Conservation (phyloP, 2,888 invertebrate genomes). For the Eupithecia vulgata region DNA sequence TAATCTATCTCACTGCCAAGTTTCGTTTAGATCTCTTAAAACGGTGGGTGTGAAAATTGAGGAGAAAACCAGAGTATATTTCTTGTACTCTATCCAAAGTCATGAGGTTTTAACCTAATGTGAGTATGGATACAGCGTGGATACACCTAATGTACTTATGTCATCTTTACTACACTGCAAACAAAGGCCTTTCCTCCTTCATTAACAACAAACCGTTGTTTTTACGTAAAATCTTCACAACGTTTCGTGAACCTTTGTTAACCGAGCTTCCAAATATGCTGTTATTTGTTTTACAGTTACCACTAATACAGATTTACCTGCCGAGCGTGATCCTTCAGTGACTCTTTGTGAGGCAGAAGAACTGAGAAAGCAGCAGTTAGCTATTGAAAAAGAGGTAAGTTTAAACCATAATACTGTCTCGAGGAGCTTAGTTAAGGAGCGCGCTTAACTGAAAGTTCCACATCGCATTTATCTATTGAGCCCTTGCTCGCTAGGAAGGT, state of each 20-base stretch:
- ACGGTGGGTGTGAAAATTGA: no score
- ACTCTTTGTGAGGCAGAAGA: slow-evolving; percentile 71
- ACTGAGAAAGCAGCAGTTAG: slow-evolving; percentile 71
- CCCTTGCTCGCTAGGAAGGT: neutral
- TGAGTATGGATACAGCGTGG: neutral
- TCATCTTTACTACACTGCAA: no score
- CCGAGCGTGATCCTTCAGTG: slow-evolving; percentile 46
- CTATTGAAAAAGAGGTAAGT: slow-evolving; percentile 75
- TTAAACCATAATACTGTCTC: neutral
- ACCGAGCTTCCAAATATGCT: neutral
- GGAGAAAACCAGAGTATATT: no score
- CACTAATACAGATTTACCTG: neutral
- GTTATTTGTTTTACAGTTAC: slow-evolving; percentile 37
- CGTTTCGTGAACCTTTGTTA: neutral
- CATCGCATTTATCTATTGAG: neutral
- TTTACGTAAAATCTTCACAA: neutral
- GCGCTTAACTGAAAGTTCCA: neutral
- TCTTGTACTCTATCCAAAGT: no score
- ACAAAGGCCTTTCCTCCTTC: no score
- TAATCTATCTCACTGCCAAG: neutral
- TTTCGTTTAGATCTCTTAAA: neutral
- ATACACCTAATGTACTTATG: neutral
- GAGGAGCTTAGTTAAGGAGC: neutral
- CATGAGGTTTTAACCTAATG: no score
- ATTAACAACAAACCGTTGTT: no score